A percentile compares a stretch with the other conserved stretches of the same genome.
These are phyloP conservation scores for Noctua janthina DNA, from an alignment of 2,888 invertebrate genomes.

Conservation along the genomic window DNA sequence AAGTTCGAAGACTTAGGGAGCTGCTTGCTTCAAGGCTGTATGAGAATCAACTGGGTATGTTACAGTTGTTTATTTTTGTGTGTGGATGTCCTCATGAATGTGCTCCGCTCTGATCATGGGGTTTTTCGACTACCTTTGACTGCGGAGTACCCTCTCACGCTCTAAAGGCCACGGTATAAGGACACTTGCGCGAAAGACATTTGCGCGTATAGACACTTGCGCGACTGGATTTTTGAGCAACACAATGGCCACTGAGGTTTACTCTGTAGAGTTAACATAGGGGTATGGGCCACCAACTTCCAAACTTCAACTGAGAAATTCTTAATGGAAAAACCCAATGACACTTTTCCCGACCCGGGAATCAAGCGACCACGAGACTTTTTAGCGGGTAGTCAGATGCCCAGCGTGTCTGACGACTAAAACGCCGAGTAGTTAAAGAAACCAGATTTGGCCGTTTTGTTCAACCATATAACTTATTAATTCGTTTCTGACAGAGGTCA, in stretches of 20 bases:
- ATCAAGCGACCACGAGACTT: background rate
- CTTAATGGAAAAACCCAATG: too few relatives aligned
- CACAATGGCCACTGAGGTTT: too few relatives aligned
- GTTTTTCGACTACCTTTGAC: background rate
- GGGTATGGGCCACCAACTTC: background rate
- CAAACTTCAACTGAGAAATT: background rate
- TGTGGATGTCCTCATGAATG: background rate
- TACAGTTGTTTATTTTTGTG: background rate
- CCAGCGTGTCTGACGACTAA: too few relatives aligned
- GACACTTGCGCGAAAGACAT: too few relatives aligned
- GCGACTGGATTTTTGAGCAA: too few relatives aligned
- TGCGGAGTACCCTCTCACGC: background rate
- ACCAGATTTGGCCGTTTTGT: background rate
- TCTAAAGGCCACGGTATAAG: too few relatives aligned
- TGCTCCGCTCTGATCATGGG: background rate
- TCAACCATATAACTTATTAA: background rate
- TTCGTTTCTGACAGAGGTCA: background rate
- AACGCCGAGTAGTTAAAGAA: background rate
- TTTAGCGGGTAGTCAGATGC: background rate
- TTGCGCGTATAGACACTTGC: too few relatives aligned
- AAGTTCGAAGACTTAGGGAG: constrained; percentile 42
- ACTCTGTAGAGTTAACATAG: too few relatives aligned
- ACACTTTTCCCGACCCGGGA: background rate
- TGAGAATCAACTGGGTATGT: constrained; percentile 78
- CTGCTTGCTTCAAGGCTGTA: constrained; percentile 80